Evolutionary conservation across 1,140 invertebrate genomes (phyloP).

Genomic region (Heterodera schachtii): DNA sequence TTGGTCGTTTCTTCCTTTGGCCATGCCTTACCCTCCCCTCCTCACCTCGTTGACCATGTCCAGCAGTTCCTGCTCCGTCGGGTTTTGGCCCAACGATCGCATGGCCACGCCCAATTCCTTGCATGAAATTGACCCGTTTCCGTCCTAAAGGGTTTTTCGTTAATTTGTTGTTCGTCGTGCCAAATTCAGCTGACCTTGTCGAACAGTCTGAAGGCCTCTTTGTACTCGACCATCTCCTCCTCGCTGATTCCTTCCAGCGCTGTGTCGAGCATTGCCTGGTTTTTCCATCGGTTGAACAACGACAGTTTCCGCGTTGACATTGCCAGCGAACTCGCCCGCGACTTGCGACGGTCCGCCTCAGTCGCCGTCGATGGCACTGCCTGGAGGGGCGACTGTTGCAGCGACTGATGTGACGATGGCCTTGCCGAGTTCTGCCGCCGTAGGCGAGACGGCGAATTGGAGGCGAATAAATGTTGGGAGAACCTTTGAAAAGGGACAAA

Average conservation of each 20-base stretch:
- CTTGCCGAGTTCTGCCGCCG: slow-evolving; percentile 20
- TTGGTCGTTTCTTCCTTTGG: neutral
- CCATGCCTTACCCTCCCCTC: slow-evolving; percentile 12
- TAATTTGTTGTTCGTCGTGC: neutral
- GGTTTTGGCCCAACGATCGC: slow-evolving; percentile 63
- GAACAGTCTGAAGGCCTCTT: slow-evolving; percentile 63
- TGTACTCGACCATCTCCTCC: slow-evolving; percentile 72
- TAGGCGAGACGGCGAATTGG: slow-evolving; percentile 9
- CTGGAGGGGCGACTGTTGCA: neutral
- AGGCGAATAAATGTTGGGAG: slow-evolving; percentile 10
- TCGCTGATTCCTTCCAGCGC: slow-evolving; percentile 49
- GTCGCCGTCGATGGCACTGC: neutral
- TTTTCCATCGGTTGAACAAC: slow-evolving; percentile 51
- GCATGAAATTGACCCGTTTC: slow-evolving; percentile 65
- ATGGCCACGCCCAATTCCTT: slow-evolving; percentile 66
- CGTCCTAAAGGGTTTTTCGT: slow-evolving; percentile 50
- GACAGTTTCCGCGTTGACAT: slow-evolving; percentile 51
- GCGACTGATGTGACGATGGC: slow-evolving; percentile 25
- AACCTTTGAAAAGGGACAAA: neutral
- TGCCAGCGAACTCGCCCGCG: slow-evolving; percentile 36
- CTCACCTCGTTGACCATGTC: slow-evolving; percentile 65
- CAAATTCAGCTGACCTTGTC: slow-evolving; percentile 56
- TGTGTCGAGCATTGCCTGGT: slow-evolving; percentile 41
- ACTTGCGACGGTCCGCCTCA: slow-evolving; percentile 33
- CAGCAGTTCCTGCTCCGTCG: slow-evolving; percentile 64